phyloP scores from a whole-genome alignment of 2,113 vertebrate species.

The Trinectes maculatus region DNA sequence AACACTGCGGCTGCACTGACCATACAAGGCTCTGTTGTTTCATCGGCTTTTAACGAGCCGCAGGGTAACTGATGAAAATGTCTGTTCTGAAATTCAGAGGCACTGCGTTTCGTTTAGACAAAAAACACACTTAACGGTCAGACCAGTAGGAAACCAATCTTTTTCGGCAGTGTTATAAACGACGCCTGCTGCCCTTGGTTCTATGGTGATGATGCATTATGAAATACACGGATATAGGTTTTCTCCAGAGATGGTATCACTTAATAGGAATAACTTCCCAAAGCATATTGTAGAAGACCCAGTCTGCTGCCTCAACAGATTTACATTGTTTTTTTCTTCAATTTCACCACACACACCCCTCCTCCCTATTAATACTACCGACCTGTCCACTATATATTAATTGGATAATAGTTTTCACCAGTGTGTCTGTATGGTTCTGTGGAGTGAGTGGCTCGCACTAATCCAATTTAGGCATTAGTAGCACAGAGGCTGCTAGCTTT shows the following conservation, averaged over 20 bases:
- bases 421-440: conserved; percentile 38
- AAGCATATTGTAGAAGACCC: background rate
- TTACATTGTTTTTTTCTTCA: background rate
- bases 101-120: conserved; percentile 14
- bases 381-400: conserved; percentile 48
- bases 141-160: background rate
- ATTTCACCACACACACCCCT: background rate
- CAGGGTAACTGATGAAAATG: conserved; percentile 26
- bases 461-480: conserved; percentile 80
- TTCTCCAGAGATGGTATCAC: conserved; percentile 15
- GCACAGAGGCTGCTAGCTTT: conserved; percentile 38
- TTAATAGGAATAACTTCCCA: background rate
- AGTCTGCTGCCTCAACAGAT: conserved; percentile 9
- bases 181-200: background rate
- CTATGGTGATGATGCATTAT: conserved; percentile 13
- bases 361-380: conserved; percentile 28
- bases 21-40: conserved; percentile 79
- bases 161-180: background rate
- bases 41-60: conserved; percentile 41
- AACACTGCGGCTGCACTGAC: conserved; percentile 66
- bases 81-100: conserved; percentile 16
- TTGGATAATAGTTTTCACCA: conserved; percentile 50
- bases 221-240: background rate
- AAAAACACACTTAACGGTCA: conserved; percentile 5
- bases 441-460: conserved; percentile 61